Evolutionary conservation across 2,888 invertebrate genomes (phyloP).

Genomic region (Anticlea derivata): DNA sequence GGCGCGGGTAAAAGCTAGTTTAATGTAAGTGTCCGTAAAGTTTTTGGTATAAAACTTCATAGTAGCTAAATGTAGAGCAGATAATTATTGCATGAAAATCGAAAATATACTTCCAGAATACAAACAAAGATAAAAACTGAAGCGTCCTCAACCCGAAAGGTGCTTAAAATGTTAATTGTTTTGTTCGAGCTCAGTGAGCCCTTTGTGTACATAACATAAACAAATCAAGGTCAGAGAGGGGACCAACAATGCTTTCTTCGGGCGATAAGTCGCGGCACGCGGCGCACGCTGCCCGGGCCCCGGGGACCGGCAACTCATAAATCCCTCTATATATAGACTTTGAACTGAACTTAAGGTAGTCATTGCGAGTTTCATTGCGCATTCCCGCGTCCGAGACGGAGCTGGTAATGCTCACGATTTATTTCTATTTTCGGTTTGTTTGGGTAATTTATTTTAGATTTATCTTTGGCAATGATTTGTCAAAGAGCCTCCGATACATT

Average conservation of each 20-base stretch:
- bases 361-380: slow-evolving; percentile 24
- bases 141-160: slow-evolving; percentile 3
- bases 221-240: slow-evolving; percentile 28
- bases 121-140: neutral
- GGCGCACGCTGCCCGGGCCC: slow-evolving; percentile 10
- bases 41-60: too few species aligned
- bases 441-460: slow-evolving; percentile 2
- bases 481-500: too few species aligned
- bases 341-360: slow-evolving; percentile 4
- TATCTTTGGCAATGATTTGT: too few species aligned
- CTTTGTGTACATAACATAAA: slow-evolving; percentile 18
- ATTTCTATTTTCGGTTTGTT: slow-evolving; percentile 1
- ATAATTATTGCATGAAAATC: too few species aligned
- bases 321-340: slow-evolving; percentile 26
- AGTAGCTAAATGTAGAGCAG: too few species aligned
- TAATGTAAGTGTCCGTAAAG: too few species aligned
- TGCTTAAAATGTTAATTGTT: slow-evolving; percentile 20
- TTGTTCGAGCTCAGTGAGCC: slow-evolving; percentile 9
- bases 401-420: neutral
- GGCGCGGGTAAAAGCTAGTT: too few species aligned
- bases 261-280: slow-evolving; percentile 24
- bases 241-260: slow-evolving; percentile 5
- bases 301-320: slow-evolving; percentile 13
- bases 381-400: neutral
- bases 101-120: too few species aligned